phyloP scores from a whole-genome alignment of 2,888 invertebrate species.

The Leuctra nigra region DNA sequence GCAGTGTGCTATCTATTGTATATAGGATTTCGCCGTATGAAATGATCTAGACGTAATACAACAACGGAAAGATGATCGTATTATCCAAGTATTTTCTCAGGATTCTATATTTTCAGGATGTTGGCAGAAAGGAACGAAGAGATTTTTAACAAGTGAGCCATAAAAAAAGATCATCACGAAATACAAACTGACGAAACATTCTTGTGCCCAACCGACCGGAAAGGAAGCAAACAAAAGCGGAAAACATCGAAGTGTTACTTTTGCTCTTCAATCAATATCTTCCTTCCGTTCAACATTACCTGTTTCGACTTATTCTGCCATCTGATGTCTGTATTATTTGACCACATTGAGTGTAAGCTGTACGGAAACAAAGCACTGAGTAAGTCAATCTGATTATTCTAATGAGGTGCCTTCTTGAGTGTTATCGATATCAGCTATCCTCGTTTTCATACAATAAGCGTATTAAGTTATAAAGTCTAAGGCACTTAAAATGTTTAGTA shows the following conservation, averaged over 20 bases:
- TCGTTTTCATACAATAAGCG: no score
- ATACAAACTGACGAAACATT: constrained; percentile 5
- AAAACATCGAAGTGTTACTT: background rate
- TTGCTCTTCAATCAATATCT: no score
- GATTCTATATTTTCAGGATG: background rate
- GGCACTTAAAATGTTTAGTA: no score
- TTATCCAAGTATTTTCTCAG: constrained; percentile 3
- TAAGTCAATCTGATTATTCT: no score
- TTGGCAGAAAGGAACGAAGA: background rate
- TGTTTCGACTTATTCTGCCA: no score
- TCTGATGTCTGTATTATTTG: no score
- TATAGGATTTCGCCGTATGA: background rate
- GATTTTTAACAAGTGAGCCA: background rate
- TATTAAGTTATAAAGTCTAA: no score
- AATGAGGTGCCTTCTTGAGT: no score
- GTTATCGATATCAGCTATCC: no score
- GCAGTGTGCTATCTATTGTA: background rate
- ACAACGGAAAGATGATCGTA: background rate
- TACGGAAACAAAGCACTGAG: no score
- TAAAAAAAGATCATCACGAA: constrained; percentile 5
- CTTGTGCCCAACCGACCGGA: background rate
- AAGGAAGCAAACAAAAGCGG: constrained; percentile 7
- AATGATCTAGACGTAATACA: constrained; percentile 2
- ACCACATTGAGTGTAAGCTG: no score
- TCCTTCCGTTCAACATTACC: no score